Percentiles rank a stretch among this genome's conserved stretches.
Conservation (phyloP, 1,140 invertebrate species). For the Bombyx mandarina region DNA sequence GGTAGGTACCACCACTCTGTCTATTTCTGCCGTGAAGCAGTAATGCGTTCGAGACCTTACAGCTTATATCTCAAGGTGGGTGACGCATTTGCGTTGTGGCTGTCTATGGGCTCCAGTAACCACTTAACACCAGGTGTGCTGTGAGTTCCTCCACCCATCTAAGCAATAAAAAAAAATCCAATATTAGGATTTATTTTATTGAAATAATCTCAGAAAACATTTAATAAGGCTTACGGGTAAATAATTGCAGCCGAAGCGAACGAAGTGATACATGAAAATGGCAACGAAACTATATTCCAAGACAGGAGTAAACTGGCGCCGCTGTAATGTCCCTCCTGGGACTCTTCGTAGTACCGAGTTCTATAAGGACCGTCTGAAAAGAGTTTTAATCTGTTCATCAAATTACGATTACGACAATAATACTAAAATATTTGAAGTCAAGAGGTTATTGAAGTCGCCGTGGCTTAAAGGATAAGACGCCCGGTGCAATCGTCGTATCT, state of each 20-base stretch:
- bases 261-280: constrained; percentile 82
- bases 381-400: background rate
- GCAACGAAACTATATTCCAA: constrained; percentile 84
- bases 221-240: constrained; percentile 76
- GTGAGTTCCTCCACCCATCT: no score
- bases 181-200: no score
- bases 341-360: constrained; percentile 92
- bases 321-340: constrained; percentile 87
- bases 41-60: no score
- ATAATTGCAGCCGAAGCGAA: constrained; percentile 78
- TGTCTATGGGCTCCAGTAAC: no score
- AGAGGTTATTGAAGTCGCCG: background rate
- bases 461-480: background rate
- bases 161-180: no score
- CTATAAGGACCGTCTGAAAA: constrained; percentile 83
- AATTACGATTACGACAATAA: background rate
- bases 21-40: no score
- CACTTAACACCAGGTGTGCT: no score
- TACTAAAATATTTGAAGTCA: background rate
- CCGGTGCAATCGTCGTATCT: background rate
- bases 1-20: no score
- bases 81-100: no score
- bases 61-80: no score
- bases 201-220: no score
- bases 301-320: constrained; percentile 87